These are phyloP conservation scores for Nymphalis urticae DNA, from an alignment of 2,888 invertebrate species.

Conservation along the genomic window DNA sequence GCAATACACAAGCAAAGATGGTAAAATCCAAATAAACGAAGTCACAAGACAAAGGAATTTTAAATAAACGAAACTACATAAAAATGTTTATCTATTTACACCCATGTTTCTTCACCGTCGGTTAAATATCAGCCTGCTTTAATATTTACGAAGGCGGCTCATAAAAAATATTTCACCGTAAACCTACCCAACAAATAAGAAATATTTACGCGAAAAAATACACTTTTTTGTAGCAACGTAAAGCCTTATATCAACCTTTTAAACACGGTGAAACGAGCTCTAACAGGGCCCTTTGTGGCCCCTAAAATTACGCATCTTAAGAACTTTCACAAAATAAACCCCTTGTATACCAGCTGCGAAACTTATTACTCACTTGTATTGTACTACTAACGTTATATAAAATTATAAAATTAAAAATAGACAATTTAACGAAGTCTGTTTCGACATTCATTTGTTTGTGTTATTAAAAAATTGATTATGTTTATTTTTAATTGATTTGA, in stretches of 20 bases:
- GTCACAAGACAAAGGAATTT: background rate
- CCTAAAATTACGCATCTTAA: constrained; percentile 39
- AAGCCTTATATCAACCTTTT: constrained; percentile 48
- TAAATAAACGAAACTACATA: constrained; percentile 6
- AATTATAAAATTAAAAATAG: constrained; percentile 17
- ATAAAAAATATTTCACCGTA: constrained; percentile 41
- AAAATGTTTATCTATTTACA: constrained; percentile 5
- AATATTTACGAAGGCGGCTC: constrained; percentile 43
- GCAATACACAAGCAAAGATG: too few species aligned
- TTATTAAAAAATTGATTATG: background rate
- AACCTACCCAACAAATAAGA: constrained; percentile 46
- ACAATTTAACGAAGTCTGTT: background rate
- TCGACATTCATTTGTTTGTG: background rate
- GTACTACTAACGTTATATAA: constrained; percentile 21
- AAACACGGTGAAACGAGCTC: constrained; percentile 45
- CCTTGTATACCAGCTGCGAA: constrained; percentile 6
- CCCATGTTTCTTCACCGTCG: constrained; percentile 7
- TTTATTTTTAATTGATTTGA: too few species aligned
- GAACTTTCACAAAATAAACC: constrained; percentile 29
- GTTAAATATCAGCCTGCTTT: constrained; percentile 34
- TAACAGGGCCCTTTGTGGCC: constrained; percentile 43
- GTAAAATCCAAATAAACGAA: too few species aligned
- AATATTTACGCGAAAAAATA: constrained; percentile 45
- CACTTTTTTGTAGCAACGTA: constrained; percentile 40
- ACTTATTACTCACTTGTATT: constrained; percentile 6